Conservation (phyloP, 2,888 invertebrate species). For the Drosophila diplacantha region DNA sequence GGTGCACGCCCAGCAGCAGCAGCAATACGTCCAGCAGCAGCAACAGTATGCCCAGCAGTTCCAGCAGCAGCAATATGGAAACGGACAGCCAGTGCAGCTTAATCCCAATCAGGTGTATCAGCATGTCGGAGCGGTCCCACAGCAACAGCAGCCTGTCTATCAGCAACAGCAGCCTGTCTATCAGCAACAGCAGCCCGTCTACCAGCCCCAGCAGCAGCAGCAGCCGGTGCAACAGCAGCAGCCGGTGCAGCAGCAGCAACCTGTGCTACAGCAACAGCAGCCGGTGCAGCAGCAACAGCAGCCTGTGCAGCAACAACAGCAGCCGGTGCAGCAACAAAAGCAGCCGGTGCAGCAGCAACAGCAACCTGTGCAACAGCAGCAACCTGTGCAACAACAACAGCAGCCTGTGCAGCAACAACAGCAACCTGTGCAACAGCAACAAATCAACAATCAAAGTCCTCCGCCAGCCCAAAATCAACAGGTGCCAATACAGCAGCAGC, state of each 20-base stretch:
- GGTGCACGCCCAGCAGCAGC: conserved; percentile 68
- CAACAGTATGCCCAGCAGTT: conserved; percentile 68
- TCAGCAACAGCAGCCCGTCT: conserved; percentile 51
- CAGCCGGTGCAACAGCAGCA: conserved; percentile 46
- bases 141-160: conserved; percentile 45
- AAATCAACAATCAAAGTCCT: conserved; percentile 39
- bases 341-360: conserved; percentile 40
- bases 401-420: conserved; percentile 38
- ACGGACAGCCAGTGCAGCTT: conserved; percentile 64
- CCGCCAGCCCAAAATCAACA: conserved; percentile 49
- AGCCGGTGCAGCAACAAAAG: conserved; percentile 43
- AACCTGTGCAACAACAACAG: conserved; percentile 34
- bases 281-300: conserved; percentile 34
- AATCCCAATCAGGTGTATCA: conserved; percentile 72
- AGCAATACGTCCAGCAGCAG: conserved; percentile 69
- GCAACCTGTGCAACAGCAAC: conserved; percentile 41
- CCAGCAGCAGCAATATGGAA: conserved; percentile 59
- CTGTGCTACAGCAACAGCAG: conserved; percentile 30
- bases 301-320: conserved; percentile 45
- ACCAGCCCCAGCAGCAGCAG: conserved; percentile 44
- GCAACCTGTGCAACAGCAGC: conserved; percentile 34
- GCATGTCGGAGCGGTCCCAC: conserved; percentile 54
- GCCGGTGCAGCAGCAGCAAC: conserved; percentile 39
- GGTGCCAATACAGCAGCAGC: conserved; percentile 52
- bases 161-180: conserved; percentile 34